Percentiles rank a stretch among this genome's conserved stretches.
These are phyloP conservation scores for Vireo griseus DNA, from an alignment of 2,797 vertebrate species.

Conservation along the genomic window DNA sequence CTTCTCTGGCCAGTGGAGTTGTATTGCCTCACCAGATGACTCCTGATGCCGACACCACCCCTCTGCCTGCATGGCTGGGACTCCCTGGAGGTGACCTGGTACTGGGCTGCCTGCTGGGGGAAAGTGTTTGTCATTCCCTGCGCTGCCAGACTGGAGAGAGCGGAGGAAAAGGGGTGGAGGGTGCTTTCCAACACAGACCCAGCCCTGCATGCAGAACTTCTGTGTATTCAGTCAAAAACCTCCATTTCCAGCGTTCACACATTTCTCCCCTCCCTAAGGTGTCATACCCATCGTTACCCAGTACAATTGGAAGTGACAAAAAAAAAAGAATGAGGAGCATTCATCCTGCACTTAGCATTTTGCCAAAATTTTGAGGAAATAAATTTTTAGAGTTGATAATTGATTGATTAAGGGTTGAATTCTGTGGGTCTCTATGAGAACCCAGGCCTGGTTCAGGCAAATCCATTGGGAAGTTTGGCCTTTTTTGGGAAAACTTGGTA, in stretches of 20 bases:
- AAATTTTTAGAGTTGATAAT: neutral
- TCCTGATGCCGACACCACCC: neutral
- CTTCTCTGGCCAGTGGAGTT: neutral
- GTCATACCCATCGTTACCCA: neutral
- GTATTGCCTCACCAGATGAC: neutral
- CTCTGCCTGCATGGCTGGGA: neutral
- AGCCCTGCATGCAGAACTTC: neutral
- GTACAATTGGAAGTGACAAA: neutral
- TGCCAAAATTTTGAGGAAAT: neutral
- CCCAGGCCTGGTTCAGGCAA: neutral
- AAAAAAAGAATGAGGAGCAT: neutral
- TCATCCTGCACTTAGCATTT: neutral
- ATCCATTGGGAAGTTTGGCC: neutral
- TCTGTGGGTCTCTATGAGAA: neutral
- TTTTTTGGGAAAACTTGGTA: neutral
- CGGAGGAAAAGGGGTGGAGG: neutral
- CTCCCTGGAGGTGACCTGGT: fast-evolving
- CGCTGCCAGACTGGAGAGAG: neutral
- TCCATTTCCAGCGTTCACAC: neutral
- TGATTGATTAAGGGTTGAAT: neutral
- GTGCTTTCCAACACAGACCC: neutral
- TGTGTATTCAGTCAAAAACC: neutral
- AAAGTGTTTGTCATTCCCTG: neutral
- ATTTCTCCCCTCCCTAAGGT: neutral
- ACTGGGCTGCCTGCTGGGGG: fast-evolving